Conservation (phyloP, 2,888 invertebrate genomes). For the Cephus pygmeus region DNA sequence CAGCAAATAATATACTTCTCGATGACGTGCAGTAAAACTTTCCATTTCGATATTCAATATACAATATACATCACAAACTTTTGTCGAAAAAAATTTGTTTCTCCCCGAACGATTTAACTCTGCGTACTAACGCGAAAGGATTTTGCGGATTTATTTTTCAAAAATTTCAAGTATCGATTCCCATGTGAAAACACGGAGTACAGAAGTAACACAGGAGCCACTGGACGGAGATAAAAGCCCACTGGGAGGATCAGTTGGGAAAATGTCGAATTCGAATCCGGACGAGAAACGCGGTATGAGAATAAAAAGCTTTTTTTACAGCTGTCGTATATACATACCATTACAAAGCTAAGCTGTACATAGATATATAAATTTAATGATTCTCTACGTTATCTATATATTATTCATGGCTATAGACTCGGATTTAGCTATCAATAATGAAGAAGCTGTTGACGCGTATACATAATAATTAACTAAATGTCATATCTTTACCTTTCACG, state of each 20-base stretch:
- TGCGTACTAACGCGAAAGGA: too few relatives aligned
- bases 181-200: not conserved
- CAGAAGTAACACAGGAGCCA: not conserved
- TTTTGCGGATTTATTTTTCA: too few relatives aligned
- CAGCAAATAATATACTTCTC: not conserved
- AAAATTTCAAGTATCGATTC: not conserved
- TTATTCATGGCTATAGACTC: not conserved
- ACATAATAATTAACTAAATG: not conserved
- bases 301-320: not conserved
- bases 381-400: not conserved
- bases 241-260: not conserved
- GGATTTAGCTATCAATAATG: not conserved
- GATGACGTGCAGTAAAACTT: not conserved
- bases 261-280: not conserved
- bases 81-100: not conserved
- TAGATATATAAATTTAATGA: not conserved
- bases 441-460: not conserved
- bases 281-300: not conserved
- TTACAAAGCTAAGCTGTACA: too few relatives aligned
- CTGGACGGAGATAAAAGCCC: not conserved
- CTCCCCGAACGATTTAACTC: not conserved
- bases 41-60: not conserved
- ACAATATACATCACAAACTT: not conserved
- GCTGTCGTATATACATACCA: not conserved
- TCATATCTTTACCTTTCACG: not conserved